Evolutionary conservation across 30 jellyfish, hydroid and myxozoan species (phyloP).

Genomic region (Aurelia sp.): DNA sequence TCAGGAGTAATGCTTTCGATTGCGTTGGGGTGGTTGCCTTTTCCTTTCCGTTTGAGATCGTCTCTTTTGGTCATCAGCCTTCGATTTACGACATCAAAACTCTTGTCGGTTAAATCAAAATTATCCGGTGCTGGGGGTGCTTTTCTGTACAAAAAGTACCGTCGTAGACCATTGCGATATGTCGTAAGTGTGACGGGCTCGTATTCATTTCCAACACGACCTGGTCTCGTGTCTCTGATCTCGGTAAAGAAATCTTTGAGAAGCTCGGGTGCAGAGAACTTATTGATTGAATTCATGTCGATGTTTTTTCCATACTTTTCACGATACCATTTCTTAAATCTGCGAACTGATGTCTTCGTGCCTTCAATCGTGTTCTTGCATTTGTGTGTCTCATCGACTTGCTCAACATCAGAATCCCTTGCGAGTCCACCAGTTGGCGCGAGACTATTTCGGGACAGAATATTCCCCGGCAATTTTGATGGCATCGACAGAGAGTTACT

Average conservation of each 20-base stretch:
- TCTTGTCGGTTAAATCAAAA: slow-evolving; percentile 95
- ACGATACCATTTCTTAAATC: slow-evolving; percentile 95
- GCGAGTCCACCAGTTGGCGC: slow-evolving; percentile 69
- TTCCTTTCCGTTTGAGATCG: slow-evolving; percentile 95
- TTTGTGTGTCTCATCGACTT: slow-evolving; percentile 95
- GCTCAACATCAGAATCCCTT: slow-evolving; percentile 93
- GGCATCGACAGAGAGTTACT: slow-evolving; percentile 27
- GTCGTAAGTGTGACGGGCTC: slow-evolving; percentile 99
- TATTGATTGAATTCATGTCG: slow-evolving; percentile 90
- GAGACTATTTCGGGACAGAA: slow-evolving; percentile 33
- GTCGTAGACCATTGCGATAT: slow-evolving; percentile 93
- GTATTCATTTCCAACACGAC: slow-evolving; percentile 96
- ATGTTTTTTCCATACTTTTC: slow-evolving; percentile 83
- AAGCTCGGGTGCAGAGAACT: slow-evolving; percentile 95
- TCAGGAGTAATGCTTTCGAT: slow-evolving; percentile 97
- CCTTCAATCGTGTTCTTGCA: slow-evolving; percentile 99
- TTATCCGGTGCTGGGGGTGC: slow-evolving; percentile 97
- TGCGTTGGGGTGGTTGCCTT: slow-evolving; percentile 98
- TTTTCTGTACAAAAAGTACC: slow-evolving; percentile 91
- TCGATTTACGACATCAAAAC: slow-evolving; percentile 92
- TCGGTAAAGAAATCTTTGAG: slow-evolving; percentile 95
- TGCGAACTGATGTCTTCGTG: slow-evolving; percentile 94
- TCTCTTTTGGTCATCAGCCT: slow-evolving; percentile 92
- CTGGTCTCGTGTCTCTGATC: slow-evolving; percentile 98
- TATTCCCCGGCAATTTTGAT: slow-evolving; percentile 41